Percentiles rank a stretch among this genome's conserved stretches.
Evolutionary conservation across 2,113 vertebrate genomes (phyloP).

Genomic region (Thalassoma bifasciatum): DNA sequence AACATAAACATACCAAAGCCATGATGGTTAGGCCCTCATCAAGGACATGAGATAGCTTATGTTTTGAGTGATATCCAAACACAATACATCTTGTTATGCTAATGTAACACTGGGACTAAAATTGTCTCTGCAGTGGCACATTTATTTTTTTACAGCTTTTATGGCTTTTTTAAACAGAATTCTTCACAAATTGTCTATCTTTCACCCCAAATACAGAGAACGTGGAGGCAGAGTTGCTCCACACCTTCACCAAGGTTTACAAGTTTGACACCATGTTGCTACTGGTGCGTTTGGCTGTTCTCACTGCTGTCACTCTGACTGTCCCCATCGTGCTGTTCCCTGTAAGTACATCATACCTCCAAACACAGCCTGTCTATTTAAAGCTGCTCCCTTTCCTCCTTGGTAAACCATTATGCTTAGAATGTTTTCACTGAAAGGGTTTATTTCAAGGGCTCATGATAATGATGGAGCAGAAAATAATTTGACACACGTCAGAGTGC

Average conservation of each 20-base stretch:
- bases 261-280: conserved; percentile 90
- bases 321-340: conserved; percentile 98
- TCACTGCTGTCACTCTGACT: conserved; percentile 94
- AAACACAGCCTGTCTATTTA: not conserved
- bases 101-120: too few species aligned
- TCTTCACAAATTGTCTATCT: not conserved
- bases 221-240: conserved; percentile 95
- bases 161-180: not conserved
- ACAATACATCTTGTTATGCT: too few species aligned
- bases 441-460: not conserved
- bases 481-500: conserved; percentile 40
- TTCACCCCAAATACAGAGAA: conserved; percentile 80
- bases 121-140: not conserved
- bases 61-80: too few species aligned
- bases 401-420: not conserved
- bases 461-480: not conserved
- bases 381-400: not conserved
- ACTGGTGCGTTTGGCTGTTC: conserved; percentile 93
- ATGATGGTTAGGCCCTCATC: too few species aligned
- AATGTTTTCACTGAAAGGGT: not conserved
- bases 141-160: not conserved
- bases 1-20: not conserved
- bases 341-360: conserved; percentile 83
- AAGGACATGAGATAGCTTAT: too few species aligned
- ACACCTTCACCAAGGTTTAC: conserved; percentile 95